These are phyloP conservation scores for Hypomecis punctinalis DNA, from an alignment of 2,888 invertebrate species.

Conservation along the genomic window DNA sequence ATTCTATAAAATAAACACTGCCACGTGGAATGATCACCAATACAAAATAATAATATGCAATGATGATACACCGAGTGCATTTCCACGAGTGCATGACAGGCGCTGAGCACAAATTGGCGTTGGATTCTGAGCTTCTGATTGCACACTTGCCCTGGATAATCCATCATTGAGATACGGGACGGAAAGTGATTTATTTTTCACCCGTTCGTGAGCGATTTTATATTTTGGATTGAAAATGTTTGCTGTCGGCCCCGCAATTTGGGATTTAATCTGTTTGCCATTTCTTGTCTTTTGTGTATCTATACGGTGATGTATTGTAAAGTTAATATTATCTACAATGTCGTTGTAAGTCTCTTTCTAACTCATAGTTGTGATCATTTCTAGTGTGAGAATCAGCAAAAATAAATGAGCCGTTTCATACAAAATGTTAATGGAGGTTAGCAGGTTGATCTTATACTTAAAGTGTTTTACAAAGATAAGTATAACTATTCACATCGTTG, in stretches of 20 bases:
- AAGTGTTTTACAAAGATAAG: too few species aligned
- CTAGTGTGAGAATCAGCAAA: too few species aligned
- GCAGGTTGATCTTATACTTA: too few species aligned
- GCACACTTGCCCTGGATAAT: slow-evolving; percentile 61
- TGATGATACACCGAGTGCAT: slow-evolving; percentile 7
- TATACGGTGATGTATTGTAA: too few species aligned
- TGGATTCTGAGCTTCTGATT: slow-evolving; percentile 62
- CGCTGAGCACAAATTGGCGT: slow-evolving; percentile 52
- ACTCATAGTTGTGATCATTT: too few species aligned
- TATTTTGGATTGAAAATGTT: slow-evolving; percentile 56
- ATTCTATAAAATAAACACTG: background rate
- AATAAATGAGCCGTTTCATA: too few species aligned
- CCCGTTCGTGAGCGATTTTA: slow-evolving; percentile 58
- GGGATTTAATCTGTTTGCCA: slow-evolving; percentile 1
- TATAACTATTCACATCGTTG: too few species aligned
- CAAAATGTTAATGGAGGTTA: too few species aligned
- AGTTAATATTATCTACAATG: too few species aligned
- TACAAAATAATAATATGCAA: background rate
- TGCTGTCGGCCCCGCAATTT: slow-evolving; percentile 8
- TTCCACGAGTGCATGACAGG: slow-evolving; percentile 21
- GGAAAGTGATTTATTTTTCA: slow-evolving; percentile 69
- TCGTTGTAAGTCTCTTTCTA: too few species aligned
- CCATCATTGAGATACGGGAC: slow-evolving; percentile 68
- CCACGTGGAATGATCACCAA: background rate
- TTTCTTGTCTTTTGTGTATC: background rate